Evolutionary conservation across 2,113 vertebrate species (phyloP).

Genomic region (Sphaerodactylus townsendi): DNA sequence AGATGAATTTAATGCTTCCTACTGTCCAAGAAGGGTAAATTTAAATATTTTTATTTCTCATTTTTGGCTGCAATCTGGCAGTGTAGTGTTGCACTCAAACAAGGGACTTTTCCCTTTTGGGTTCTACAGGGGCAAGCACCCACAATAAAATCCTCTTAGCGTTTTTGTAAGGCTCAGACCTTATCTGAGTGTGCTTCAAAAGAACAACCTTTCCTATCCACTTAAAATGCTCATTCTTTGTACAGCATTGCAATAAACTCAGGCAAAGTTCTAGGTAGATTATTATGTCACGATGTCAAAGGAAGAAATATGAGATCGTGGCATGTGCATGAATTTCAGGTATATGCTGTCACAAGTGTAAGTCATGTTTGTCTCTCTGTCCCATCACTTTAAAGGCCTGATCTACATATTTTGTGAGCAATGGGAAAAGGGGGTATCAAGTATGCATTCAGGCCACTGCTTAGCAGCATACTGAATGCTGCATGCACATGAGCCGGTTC

Average conservation of each 20-base stretch:
- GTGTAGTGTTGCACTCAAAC: not conserved
- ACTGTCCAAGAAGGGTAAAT: constrained; percentile 77
- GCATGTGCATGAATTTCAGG: not conserved
- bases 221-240: not conserved
- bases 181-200: not conserved
- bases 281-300: not conserved
- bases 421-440: too few relatives aligned
- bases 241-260: not conserved
- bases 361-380: not conserved
- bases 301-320: not conserved
- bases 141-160: not conserved
- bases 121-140: not conserved
- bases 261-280: not conserved
- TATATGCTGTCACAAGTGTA: not conserved
- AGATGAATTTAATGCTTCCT: constrained; percentile 84
- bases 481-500: too few relatives aligned
- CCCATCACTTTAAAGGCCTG: not conserved
- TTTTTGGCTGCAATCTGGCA: constrained; percentile 17
- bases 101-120: not conserved
- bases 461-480: too few relatives aligned
- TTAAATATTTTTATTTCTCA: constrained; percentile 22
- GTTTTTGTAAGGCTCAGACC: not conserved
- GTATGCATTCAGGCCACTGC: too few relatives aligned
- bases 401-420: not conserved
- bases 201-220: not conserved